Evolutionary conservation across 2,113 vertebrate genomes (phyloP).

Genomic region (Ginglymostoma cirratum): DNA sequence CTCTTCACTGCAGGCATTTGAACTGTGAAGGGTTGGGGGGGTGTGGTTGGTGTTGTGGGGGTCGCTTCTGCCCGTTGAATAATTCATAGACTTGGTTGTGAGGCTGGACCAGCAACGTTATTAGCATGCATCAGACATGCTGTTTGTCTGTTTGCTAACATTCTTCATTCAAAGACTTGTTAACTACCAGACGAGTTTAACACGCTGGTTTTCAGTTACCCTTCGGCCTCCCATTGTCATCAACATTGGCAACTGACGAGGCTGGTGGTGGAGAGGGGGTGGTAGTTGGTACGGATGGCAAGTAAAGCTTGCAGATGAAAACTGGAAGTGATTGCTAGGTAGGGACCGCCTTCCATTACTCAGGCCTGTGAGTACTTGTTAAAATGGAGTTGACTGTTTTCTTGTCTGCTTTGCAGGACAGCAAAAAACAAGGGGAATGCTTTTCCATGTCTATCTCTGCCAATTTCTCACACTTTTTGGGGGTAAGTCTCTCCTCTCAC

Average conservation of each 20-base stretch:
- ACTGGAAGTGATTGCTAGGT: constrained; percentile 48
- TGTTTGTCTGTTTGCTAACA: constrained; percentile 86
- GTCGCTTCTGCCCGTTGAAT: constrained; percentile 66
- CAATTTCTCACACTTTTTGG: not conserved
- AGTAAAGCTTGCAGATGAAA: constrained; percentile 46
- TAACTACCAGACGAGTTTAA: constrained; percentile 83
- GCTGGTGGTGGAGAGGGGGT: constrained; percentile 26
- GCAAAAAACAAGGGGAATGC: constrained; percentile 48
- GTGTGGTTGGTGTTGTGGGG: constrained; percentile 41
- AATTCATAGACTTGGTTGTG: constrained; percentile 78
- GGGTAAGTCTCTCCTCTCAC: constrained; percentile 35
- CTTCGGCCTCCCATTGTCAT: constrained; percentile 74
- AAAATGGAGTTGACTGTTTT: constrained; percentile 46
- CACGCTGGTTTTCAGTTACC: constrained; percentile 69
- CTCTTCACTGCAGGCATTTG: constrained; percentile 61
- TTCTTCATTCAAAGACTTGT: constrained; percentile 91
- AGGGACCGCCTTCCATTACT: constrained; percentile 49
- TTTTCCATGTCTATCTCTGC: not conserved
- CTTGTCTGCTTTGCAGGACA: constrained; percentile 51
- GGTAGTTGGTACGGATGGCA: constrained; percentile 46
- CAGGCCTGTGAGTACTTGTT: constrained; percentile 49
- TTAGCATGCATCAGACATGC: constrained; percentile 81
- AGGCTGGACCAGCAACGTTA: constrained; percentile 67
- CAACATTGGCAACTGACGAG: constrained; percentile 58
- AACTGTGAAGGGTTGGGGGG: constrained; percentile 42